Evolutionary conservation across 1,140 invertebrate species (phyloP), one percentile per base, ranked within the genome.

Genomic region (Hesperophylax magnus): DNA sequence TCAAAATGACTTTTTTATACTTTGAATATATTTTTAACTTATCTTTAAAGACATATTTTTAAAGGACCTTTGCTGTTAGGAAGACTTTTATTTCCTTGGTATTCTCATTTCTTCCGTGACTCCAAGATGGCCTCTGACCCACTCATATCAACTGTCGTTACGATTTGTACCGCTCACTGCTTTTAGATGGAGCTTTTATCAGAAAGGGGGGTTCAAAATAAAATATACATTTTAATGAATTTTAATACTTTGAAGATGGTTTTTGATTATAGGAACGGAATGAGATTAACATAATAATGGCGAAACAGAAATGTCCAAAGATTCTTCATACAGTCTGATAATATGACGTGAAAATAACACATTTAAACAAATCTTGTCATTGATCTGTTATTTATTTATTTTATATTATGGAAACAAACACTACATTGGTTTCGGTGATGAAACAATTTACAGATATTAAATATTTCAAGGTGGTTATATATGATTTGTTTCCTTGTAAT

Each of bases 111-210:
- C 9, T 8, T 47, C 3, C 39, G 8, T 1, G 39, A 47, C 18
- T 7, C 0, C 11, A 18, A 61, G 22, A 17, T 65, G 72, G n/a
- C 31, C n/a, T 75, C 72, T 75, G 72, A 75, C 72, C 72, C 22
- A 58, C 54, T 75, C 72, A 18, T 56, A 75, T 75, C 52, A 75
- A 34, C 75, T 60, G 75, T 77, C 75, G n/a, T 3, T 22, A 17
- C 75, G 58, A 77, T 77, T 77, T 63, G 11, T 39, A 31, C 58
- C 18, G n/a, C 34, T 77, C 75, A 63, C 54, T 39, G 75, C 17
- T 47, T 77, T 77, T 61, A 52, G 56, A 77, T 47, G 20, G 58
- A 14, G 34, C 75, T 61, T 31, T 63, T 22, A n/a, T 47, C 22
- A 56, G 24, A 63, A 17, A 63, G 17, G 18, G 67, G 65, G 39